Conservation (phyloP, 2,888 invertebrate genomes). For the Gnatocerus cornutus region DNA sequence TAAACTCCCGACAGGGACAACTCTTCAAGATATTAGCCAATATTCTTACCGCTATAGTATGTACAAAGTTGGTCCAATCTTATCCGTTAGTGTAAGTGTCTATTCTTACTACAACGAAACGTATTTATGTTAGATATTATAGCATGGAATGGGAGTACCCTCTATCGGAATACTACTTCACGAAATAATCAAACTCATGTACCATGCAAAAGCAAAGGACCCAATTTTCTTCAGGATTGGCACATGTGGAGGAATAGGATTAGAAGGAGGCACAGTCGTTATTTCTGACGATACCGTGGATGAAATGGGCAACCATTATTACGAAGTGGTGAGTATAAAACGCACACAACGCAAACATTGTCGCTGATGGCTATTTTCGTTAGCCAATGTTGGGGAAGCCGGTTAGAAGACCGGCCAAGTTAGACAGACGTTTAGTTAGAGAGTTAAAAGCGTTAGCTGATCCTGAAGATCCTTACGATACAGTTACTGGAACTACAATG, state of each 20-base stretch:
- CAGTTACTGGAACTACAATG: constrained; percentile 93
- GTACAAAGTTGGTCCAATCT: constrained; percentile 95
- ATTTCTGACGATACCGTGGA: constrained; percentile 95
- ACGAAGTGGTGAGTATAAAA: constrained; percentile 83
- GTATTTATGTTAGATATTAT: constrained; percentile 64
- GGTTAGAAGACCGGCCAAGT: constrained; percentile 85
- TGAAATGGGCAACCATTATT: constrained; percentile 85
- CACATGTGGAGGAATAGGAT: constrained; percentile 95
- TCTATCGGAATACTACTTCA: constrained; percentile 96
- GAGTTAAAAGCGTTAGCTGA: constrained; percentile 86
- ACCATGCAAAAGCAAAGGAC: constrained; percentile 90
- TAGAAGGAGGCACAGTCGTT: constrained; percentile 94
- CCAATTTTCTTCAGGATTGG: constrained; percentile 95
- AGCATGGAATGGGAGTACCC: constrained; percentile 99
- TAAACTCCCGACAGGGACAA: constrained; percentile 91
- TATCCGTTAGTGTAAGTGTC: constrained; percentile 87
- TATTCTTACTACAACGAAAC: not conserved
- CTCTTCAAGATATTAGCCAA: constrained; percentile 90
- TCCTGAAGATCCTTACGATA: constrained; percentile 88
- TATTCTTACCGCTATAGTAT: constrained; percentile 95
- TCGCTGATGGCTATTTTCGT: not conserved
- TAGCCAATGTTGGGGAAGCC: constrained; percentile 90
- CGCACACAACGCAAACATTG: no score
- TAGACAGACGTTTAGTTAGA: constrained; percentile 86
- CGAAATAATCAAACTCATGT: constrained; percentile 97